Base-by-base conservation (phyloP, 2,113 vertebrate genomes). In the Ancistrus triradiatus region DNA sequence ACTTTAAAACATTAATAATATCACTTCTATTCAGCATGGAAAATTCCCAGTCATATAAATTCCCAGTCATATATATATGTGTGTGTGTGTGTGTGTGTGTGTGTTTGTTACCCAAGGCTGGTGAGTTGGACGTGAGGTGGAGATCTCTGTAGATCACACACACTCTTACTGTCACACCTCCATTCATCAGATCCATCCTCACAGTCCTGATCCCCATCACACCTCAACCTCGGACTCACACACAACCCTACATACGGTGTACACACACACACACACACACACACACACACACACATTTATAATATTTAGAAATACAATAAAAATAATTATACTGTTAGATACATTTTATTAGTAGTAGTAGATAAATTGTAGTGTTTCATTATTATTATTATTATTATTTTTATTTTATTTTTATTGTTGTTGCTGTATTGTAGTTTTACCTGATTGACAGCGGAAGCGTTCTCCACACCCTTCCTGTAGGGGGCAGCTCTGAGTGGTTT, bases 201-300 rank as follows among this genome's bases (percentile, higher is more conserved):
- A 79, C 95, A 98, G 74, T 98, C 95, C 19, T 92, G 86, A 83
- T 98, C 95, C 1, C 92, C 91, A 22, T 97, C 94, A 81, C 94
- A 98, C 56, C 91, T 78, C 69, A 96, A 78, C 13, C 81, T 86
- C 59, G 33, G 84, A 72, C 90, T 93, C 76, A 95, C 90, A 57
- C 94, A 96, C 70, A 87, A 15, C 2, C 69, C 63, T 71, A 28
- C 6, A 66, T 90, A 14, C 69, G n/a, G n/a, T n/a, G n/a, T n/a
- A n/a, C n/a, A 21, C 4, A 25, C 3, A 47, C n/a, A 52, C 86
- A 66, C 91, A 14, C 69, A 40, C n/a, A 49, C 11, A 43, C 19
- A 35, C 37, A 31, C 31, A 60, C 24, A 25, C 33, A 61, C n/a
- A 49, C 42, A 48, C 15, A 17, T 7, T 1, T 11, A 49, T 8